Base-by-base conservation (phyloP, 2,797 vertebrate species). In the Mallotus villosus region DNA sequence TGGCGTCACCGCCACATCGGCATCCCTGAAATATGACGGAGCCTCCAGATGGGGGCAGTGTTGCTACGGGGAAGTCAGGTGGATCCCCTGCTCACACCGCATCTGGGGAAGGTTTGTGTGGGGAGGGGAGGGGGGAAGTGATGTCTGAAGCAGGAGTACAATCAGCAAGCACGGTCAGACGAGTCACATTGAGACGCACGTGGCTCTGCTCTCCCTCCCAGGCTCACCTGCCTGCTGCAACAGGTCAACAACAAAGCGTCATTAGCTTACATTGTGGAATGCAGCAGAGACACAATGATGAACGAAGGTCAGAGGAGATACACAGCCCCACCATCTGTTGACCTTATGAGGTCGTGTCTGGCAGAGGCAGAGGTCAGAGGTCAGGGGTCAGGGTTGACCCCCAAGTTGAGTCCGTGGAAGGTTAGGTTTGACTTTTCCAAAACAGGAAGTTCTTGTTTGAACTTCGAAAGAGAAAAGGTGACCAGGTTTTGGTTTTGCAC, bases 1-100 rank as follows among this genome's bases (percentile, higher is more conserved):
- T 8, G 51, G 16, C 51, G 5, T 17, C 17, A 55, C 3, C 51
- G 16, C 51, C 19, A n/a, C 51, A n/a, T 19, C 24, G 21, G 16
- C 24, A 53, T 4, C 16, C 4, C 46, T 66, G 46, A 12, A 21
- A 17, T 17, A 11, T 17, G 27, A 11, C 49, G 7, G 1, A 21
- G 22, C 6, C 17, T 67, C 90, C 92, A 92, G 86, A 75, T 85
- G 92, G 89, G 88, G 92, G 91, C 92, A 92, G 81, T 91, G 88
- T 92, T 92, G 92, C 82, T 85, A 84, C 82, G 74, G 78, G 78
- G 84, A 86, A 77, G 79, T 49, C 12, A 66, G 41, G 17, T 71
- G 2, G 70, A 76, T 68, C 73, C 76, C 70, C 71, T 79, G 70
- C 25, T 67, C 59, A 57, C 25, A 57, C 53, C 3, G n/a, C 8